Base-by-base conservation (phyloP, 2,888 invertebrate species). In the Troides helena region DNA sequence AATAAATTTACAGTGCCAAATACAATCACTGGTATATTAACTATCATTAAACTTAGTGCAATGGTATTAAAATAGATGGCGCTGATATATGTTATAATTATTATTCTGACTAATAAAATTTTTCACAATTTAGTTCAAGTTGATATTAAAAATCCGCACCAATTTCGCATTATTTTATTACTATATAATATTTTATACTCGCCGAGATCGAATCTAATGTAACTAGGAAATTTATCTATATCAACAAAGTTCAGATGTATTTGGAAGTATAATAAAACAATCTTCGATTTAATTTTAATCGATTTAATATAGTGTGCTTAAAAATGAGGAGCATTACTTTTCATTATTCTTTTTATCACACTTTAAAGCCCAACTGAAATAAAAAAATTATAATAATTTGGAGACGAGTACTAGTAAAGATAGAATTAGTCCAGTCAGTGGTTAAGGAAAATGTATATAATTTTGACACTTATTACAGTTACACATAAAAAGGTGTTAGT, bases 331-430 rank as follows among this genome's bases (percentile, higher is more conserved):
- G 61, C 67, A 70, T 71, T 56, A 68, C 69, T 58, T 60, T 21
- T 66, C 1, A 65, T 53, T 70, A 65, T 25, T 46, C 65, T 43
- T 14, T 8, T 23, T 23, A 67, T 81, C 76, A 85, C 36, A 87
- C 58, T 73, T 88, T 88, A 78, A 89, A 89, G 65, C 89, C 89
- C 60, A 81, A 79, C 89, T 89, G 87, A 74, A 58, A 88, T 70
- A 72, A 77, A 64, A 50, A 56, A 62, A 10, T 1, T 63, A 43
- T 2, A 12, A 59, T 50, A 56, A 53, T n/a, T 5, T 46, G 14
- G 46, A 2, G 46, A 14, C 46, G 14, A 14, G 12, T 12, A 43
- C 10, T 43, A 8, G 43, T 43, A 1, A 43, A 43, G 43, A 43
- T 6, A 43, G 7, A 8, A 43, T 12, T 12, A 7, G 43, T 14